Conservation (phyloP, 2,888 invertebrate genomes). For the Heliconius sara region DNA sequence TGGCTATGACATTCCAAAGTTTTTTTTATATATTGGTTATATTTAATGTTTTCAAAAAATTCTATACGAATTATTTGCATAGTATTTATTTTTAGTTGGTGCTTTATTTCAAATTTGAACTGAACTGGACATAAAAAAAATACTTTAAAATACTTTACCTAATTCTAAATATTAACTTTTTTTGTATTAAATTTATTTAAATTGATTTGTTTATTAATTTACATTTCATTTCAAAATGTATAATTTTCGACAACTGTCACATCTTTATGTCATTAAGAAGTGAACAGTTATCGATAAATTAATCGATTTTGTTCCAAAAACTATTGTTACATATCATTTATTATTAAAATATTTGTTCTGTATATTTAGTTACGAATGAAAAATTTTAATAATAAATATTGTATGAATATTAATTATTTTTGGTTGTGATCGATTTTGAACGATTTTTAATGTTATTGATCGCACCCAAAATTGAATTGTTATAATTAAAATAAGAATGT, state of each 20-base stretch:
- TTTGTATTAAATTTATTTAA: slow-evolving; percentile 1
- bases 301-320: slow-evolving; percentile 32
- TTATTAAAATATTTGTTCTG: slow-evolving; percentile 21
- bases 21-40: slow-evolving; percentile 40
- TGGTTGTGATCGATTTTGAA: slow-evolving; percentile 78
- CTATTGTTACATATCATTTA: slow-evolving; percentile 37
- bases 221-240: slow-evolving; percentile 1
- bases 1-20: slow-evolving; percentile 81
- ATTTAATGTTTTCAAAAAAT: slow-evolving; percentile 2
- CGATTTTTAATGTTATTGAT: slow-evolving; percentile 62
- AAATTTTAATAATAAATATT: slow-evolving; percentile 47
- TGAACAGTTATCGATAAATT: slow-evolving; percentile 53
- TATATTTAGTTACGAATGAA: slow-evolving; percentile 38
- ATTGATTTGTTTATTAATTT: not conserved
- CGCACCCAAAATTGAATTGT: slow-evolving; percentile 68
- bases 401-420: slow-evolving; percentile 56
- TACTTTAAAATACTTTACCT: not conserved
- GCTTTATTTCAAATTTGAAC: slow-evolving; percentile 13
- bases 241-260: slow-evolving; percentile 58
- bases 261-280: slow-evolving; percentile 72
- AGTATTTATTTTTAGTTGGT: slow-evolving; percentile 15
- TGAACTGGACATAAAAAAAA: not conserved
- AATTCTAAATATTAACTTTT: not conserved
- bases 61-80: not conserved
- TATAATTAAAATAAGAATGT: slow-evolving; percentile 53